Evolutionary conservation across 2,888 invertebrate genomes (phyloP).

Genomic region (Heliconius hortense): DNA sequence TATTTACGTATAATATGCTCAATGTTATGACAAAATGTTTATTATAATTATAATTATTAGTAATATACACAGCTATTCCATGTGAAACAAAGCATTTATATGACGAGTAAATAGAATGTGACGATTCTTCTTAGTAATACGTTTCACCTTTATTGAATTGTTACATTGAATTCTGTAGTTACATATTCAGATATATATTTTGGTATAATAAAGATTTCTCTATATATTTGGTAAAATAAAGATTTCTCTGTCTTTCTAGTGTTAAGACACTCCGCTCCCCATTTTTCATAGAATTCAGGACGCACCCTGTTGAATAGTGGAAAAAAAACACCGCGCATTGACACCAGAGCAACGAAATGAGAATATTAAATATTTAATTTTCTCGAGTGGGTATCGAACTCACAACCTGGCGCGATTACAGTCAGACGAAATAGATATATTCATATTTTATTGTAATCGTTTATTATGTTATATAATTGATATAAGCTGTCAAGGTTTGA

Average conservation of each 20-base stretch:
- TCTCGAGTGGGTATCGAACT: too few species aligned
- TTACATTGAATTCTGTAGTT: background rate
- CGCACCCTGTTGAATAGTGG: too few species aligned
- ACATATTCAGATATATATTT: background rate
- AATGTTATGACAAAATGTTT: conserved; percentile 7
- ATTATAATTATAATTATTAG: conserved; percentile 8
- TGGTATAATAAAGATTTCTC: background rate
- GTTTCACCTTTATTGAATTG: background rate
- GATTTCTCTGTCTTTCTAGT: too few species aligned
- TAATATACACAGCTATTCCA: background rate
- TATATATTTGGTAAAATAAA: background rate
- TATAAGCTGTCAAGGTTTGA: conserved; percentile 30
- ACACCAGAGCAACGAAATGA: too few species aligned
- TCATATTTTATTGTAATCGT: background rate
- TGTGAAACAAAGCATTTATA: conserved; percentile 9
- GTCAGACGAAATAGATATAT: background rate
- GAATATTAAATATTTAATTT: too few species aligned
- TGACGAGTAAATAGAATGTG: conserved; percentile 1
- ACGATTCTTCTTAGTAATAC: background rate
- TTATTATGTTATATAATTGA: conserved; percentile 18
- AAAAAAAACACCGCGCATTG: too few species aligned
- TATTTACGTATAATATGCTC: background rate
- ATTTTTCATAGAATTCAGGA: too few species aligned
- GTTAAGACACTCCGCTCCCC: too few species aligned
- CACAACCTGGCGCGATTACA: background rate